A percentile compares a stretch with the other conserved stretches of the same genome.
These are phyloP conservation scores for Julus scanicus DNA, from an alignment of 2,888 invertebrate species.

Conservation along the genomic window DNA sequence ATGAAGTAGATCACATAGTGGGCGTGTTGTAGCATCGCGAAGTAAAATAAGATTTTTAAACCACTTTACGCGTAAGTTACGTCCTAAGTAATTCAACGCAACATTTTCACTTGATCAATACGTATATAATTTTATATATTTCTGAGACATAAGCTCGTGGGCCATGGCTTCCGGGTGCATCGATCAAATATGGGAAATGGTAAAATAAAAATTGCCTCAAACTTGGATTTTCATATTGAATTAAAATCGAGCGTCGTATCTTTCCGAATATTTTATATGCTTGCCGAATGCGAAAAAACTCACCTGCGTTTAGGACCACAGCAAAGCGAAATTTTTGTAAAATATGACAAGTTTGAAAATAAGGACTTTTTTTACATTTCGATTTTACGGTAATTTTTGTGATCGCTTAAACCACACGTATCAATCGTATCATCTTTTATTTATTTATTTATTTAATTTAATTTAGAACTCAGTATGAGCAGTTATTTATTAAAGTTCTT, in stretches of 20 bases:
- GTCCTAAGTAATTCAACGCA: background rate
- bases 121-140: background rate
- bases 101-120: background rate
- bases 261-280: slow-evolving; percentile 33
- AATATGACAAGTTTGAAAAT: slow-evolving; percentile 15
- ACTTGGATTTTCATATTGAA: background rate
- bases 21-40: no score
- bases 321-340: background rate
- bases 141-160: background rate
- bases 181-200: background rate
- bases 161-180: background rate
- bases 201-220: background rate
- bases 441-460: no score
- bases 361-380: background rate
- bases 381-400: background rate
- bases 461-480: no score
- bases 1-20: no score
- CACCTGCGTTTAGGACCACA: background rate
- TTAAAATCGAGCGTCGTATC: background rate
- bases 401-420: background rate
- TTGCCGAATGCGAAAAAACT: background rate
- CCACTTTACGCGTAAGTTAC: background rate
- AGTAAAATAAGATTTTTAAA: no score
- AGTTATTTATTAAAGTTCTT: no score
- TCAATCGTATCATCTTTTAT: background rate